These are phyloP conservation scores for Trididemnum clinides DNA, from an alignment of 23 tunicate species.

Conservation along the genomic window DNA sequence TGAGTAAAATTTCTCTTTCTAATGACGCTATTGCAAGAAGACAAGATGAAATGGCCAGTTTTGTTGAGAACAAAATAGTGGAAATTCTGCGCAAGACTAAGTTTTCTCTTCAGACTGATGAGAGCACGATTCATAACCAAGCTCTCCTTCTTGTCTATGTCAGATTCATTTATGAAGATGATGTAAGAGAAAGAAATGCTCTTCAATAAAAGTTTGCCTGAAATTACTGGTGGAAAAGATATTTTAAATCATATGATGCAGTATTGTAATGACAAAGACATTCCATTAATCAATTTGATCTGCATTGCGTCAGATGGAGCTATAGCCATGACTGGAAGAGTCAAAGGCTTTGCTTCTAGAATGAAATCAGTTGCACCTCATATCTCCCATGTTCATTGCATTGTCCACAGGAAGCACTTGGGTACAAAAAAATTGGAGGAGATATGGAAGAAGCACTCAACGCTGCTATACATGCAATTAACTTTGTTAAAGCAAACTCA, in stretches of 20 bases:
- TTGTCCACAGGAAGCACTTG: constrained; percentile 29
- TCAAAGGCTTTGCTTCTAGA: constrained; percentile 34
- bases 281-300: constrained; percentile 25
- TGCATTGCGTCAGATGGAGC: constrained; percentile 26
- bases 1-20: constrained; percentile 31
- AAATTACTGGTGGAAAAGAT: constrained; percentile 19
- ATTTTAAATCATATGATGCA: constrained; percentile 8
- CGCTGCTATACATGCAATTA: constrained; percentile 25
- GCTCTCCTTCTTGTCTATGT: constrained; percentile 31
- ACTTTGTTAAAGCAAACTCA: constrained; percentile 35
- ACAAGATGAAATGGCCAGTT: constrained; percentile 34
- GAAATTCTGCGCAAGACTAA: constrained; percentile 32
- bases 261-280: constrained; percentile 21
- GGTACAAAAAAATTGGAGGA: constrained; percentile 26
- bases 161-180: constrained; percentile 22
- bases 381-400: constrained; percentile 35
- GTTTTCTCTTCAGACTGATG: constrained; percentile 30
- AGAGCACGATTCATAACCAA: constrained; percentile 34
- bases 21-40: constrained; percentile 8
- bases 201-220: constrained; percentile 22
- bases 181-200: constrained; percentile 33
- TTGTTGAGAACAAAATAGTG: constrained; percentile 28
- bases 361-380: constrained; percentile 33
- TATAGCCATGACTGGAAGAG: constrained; percentile 33
- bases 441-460: constrained; percentile 31